Conservation (phyloP, 1,140 invertebrate species). For the Nymphalis io region DNA sequence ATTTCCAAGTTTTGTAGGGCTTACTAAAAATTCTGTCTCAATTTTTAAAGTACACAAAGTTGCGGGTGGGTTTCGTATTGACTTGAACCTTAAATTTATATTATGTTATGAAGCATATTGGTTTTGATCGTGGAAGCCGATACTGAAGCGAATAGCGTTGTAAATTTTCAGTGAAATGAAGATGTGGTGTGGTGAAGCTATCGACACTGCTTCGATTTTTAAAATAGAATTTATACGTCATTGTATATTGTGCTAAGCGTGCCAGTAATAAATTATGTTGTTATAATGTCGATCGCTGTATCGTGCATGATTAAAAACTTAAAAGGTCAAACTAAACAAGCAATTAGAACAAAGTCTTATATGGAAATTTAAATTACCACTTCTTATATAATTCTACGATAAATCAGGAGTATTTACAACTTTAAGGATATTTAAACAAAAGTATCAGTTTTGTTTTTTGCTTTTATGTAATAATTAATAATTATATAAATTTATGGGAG, state of each 20-base stretch:
- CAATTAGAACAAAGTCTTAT: no score
- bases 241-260: background rate
- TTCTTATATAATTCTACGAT: no score
- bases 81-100: background rate
- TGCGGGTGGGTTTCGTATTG: background rate
- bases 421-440: no score
- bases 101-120: slow-evolving; percentile 7
- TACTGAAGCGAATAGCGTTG: background rate
- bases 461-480: no score
- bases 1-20: no score
- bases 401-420: no score
- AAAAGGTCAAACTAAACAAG: background rate
- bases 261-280: background rate
- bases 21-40: no score
- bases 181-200: background rate
- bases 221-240: background rate
- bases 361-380: no score
- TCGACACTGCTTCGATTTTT: background rate
- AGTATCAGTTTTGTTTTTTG: no score
- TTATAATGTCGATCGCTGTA: background rate
- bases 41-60: background rate
- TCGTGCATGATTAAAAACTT: background rate
- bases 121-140: background rate
- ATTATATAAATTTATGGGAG: no score
- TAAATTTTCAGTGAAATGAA: slow-evolving; percentile 4